Base-by-base conservation (phyloP, 2,113 vertebrate genomes). In the Dicerorhinus sumatrensis region DNA sequence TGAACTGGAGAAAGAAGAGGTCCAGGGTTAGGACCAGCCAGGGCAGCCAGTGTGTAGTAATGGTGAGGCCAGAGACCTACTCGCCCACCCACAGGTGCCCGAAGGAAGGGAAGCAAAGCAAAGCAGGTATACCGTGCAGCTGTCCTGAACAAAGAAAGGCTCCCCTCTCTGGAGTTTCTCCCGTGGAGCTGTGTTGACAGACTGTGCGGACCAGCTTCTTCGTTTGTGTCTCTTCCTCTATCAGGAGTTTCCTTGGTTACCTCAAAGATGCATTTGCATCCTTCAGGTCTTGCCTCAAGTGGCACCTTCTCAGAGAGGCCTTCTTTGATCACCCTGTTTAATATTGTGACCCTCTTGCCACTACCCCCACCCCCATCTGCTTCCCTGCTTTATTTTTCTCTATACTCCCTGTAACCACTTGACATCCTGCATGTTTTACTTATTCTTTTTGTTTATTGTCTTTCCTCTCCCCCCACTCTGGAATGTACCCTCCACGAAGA, bases 391-490 rank as follows among this genome's bases (percentile, higher is more conserved):
- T 12, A 0, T 48, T 36, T 89, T 46, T 54, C 51, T 60, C 39
- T 18, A 0, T 6, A 3, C 2, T 39, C 23, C 4, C 3, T 20
- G 2, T 7, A 2, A 5, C 31, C 29, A 6, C 10, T 0, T 1
- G 11, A 36, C 70, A 14, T 0, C 77, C 18, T 25, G 13, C 14
- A 0, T 8, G 51, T 1, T 67, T 36, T 31, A 4, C 58, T 42
- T 39, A 17, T 1, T 58, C 29, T 63, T 90, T 72, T 39, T 73
- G 63, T 85, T 63, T 39, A 0, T 1, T 10, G 33, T 54, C 46
- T 36, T 33, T n/a, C 23, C 25, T 18, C 1, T 7, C 39, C 18
- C 18, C 16, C 3, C 10, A 0, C 36, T 67, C 11, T 23, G 36
- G 77, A 58, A 11, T 36, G 23, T 27, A 1, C 25, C 48, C 29